Base-by-base conservation (phyloP, 2,888 invertebrate species). In the Eudemis profundana region DNA sequence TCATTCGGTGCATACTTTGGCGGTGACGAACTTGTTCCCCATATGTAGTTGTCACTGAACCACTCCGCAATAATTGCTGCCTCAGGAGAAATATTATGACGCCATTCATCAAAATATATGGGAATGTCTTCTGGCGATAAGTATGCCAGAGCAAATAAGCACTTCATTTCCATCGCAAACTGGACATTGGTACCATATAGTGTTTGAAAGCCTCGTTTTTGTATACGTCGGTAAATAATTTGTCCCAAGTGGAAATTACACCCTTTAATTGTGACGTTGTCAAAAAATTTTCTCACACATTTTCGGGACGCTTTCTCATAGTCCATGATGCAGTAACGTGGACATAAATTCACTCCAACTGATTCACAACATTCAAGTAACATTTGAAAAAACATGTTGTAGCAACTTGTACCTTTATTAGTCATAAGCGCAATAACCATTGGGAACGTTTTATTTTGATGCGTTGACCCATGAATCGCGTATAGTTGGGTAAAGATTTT, bases 81-180 rank as follows among this genome's bases (percentile, higher is more conserved):
- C 17, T 62, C 33, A 17, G 47, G 47, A 8, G 62, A 62, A 33
- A 53, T 46, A 46, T 44, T 40, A 7, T 17, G 21, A 15, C 19
- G 23, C 53, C 46, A 54, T 53, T 62, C 53, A 27, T 53, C 61
- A 44, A 54, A 62, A 62, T 62, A 54, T 7, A 36, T 12, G 40
- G 49, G 49, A 50, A 61, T 50, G 4, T 56, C 56, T 4, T 42
- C 42, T 27, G 42, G 21, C 12, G 61, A 42, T 33, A 62, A 42
- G 46, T 29, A 62, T 29, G 61, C 19, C 14, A 53, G n/a, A 8
- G 60, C 60, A 23, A 42, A 44, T 54, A 62, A 12, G 44, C 61
- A 53, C 46, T 62, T 62, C 23, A 62, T 62, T 36, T 62, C 51
- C 36, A 23, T 36, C 17, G 61, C 51, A 53, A 62, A 62, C 15